A percentile compares a stretch with the other conserved stretches of the same genome.
These are phyloP conservation scores for Nyctereutes procyonoides DNA, from an alignment of 2,113 vertebrate genomes.

Conservation along the genomic window DNA sequence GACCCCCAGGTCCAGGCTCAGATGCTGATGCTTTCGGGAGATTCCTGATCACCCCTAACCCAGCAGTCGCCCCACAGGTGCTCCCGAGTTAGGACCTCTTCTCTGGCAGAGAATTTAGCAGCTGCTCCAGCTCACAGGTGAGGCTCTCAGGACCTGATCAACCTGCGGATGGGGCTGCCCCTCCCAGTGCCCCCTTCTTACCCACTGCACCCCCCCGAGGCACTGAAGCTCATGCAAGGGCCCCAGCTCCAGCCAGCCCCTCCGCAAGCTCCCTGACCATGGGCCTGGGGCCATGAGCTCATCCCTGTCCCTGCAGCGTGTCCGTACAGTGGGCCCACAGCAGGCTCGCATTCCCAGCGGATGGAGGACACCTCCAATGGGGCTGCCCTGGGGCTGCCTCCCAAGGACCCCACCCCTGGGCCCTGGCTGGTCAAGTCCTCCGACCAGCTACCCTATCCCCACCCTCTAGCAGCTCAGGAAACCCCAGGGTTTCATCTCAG, in stretches of 20 bases:
- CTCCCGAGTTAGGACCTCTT: fast-evolving
- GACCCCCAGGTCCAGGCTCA: neutral
- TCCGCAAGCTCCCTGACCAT: neutral
- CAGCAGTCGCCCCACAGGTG: fast-evolving
- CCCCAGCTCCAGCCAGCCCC: neutral
- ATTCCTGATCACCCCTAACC: fast-evolving
- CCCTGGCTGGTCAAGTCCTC: too few relatives aligned
- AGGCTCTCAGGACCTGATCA: neutral
- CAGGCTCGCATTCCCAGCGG: fast-evolving
- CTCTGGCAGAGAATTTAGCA: too few relatives aligned
- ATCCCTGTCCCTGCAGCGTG: fast-evolving
- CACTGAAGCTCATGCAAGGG: neutral
- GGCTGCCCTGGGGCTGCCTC: neutral
- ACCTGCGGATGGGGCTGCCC: neutral
- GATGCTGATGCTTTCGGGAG: neutral
- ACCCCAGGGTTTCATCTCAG: fast-evolving
- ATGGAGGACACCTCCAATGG: fast-evolving
- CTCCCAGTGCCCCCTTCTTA: neutral
- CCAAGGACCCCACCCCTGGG: neutral
- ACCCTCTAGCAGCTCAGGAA: neutral
- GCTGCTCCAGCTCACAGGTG: fast-evolving
- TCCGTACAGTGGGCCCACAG: fast-evolving
- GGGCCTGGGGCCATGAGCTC: fast-evolving
- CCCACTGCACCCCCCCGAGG: neutral
- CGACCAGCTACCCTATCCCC: too few relatives aligned